Evolutionary conservation across 2,797 vertebrate genomes (phyloP), one percentile per base, ranked within the genome.

Genomic region (Dicrostonyx torquatus): DNA sequence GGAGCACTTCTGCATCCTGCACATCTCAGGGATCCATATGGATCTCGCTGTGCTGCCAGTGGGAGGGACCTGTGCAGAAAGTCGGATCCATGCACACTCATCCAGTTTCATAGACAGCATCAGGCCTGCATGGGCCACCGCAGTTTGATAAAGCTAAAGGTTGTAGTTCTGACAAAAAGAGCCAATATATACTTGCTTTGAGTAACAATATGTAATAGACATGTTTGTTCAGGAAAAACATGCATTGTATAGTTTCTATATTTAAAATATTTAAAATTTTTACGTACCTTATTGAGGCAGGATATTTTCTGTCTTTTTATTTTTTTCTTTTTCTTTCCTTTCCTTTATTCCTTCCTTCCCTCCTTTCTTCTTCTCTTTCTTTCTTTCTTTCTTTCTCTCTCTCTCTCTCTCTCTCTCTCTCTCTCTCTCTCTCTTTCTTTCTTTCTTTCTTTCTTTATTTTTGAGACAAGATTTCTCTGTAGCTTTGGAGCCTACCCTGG

Each of bases 131-230:
- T n/a, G 20, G 79, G 68, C 50, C 37, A 43, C 10, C 40, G 9
- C 45, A 77, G 17, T 75, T 84, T 86, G 78, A 93, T 45, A 73
- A 70, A 79, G 64, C 6, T 43, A 68, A 62, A 85, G 34, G 43
- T 72, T 96, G 87, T 26, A 53, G 2, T 87, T 88, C 62, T 64
- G 53, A 70, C 18, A 15, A 76, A 92, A 85, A 45, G 60, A 94
- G 24, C 17, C 40, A 79, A 45, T 64, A 29, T 0, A 5, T 62
- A 79, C n/a, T 89, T 82, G 17, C 13, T 68, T 70, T 70, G 79
- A 92, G 64, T 77, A 83, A 94, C 77, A 55, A 86, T n/a, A 15
- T 50, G 5, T 29, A 55, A 58, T 13, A 73, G 8, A 53, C 8
- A 13, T 43, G 31, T 48, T 75, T 76, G 60, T 75, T 73, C 8